These are phyloP conservation scores for Drosophila anomelani DNA, from an alignment of 2,888 invertebrate genomes.

Conservation along the genomic window DNA sequence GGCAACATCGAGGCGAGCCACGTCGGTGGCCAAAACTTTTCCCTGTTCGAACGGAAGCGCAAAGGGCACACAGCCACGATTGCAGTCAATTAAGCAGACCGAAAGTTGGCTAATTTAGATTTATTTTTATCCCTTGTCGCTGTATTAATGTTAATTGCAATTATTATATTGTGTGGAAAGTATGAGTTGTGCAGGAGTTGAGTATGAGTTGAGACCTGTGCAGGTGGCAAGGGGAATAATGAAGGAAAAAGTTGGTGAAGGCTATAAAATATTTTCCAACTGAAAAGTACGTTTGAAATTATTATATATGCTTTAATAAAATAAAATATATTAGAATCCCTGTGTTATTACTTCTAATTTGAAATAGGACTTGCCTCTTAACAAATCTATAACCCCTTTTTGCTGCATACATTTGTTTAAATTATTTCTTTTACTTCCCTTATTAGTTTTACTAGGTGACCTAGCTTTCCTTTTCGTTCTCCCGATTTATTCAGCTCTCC, in stretches of 20 bases:
- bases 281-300: background rate
- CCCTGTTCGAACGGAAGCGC: slow-evolving; percentile 21
- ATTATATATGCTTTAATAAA: too few species aligned
- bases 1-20: slow-evolving; percentile 25
- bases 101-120: slow-evolving; percentile 27
- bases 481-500: background rate
- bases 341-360: background rate
- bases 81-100: slow-evolving; percentile 38
- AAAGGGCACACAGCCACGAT: slow-evolving; percentile 26
- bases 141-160: slow-evolving; percentile 13
- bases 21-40: slow-evolving; percentile 21
- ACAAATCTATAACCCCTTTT: background rate
- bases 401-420: background rate
- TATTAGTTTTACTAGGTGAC: background rate
- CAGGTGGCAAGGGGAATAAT: background rate
- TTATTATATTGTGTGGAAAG: slow-evolving; percentile 2
- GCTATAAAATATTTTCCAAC: background rate
- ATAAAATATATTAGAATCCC: background rate
- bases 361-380: background rate
- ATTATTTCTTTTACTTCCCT: background rate
- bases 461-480: slow-evolving; percentile 16
- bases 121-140: slow-evolving; percentile 26
- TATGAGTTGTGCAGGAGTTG: background rate
- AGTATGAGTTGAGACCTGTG: background rate
- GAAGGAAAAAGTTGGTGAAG: background rate